Evolutionary conservation across 2,113 vertebrate species (phyloP).

Genomic region (Xiphophorus hellerii): DNA sequence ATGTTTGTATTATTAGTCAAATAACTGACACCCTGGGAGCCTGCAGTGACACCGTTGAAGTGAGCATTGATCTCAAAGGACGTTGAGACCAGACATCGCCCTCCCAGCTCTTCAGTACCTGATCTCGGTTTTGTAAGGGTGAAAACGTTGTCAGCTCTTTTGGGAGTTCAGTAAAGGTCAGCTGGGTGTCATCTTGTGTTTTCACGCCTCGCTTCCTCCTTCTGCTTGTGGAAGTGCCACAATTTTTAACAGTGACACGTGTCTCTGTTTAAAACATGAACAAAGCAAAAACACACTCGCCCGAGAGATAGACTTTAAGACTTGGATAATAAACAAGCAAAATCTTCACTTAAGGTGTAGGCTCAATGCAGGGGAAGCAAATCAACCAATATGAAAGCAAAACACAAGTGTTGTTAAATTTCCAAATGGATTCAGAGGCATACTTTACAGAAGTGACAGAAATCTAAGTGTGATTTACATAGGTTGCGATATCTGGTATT

Average conservation of each 20-base stretch:
- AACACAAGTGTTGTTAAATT: too few species aligned
- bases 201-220: conserved; percentile 74
- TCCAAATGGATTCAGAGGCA: too few species aligned
- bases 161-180: conserved; percentile 68
- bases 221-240: conserved; percentile 53
- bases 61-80: conserved; percentile 10
- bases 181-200: conserved; percentile 62
- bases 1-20: conserved; percentile 13
- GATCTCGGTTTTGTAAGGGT: conserved; percentile 35
- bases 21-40: neutral
- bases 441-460: too few species aligned
- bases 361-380: neutral
- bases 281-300: conserved; percentile 21
- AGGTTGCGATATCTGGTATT: too few species aligned
- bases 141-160: conserved; percentile 53
- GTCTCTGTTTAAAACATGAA: conserved; percentile 50
- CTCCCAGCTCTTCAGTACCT: conserved; percentile 21
- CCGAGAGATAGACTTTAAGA: conserved; percentile 19
- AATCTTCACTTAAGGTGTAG: neutral
- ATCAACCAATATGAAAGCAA: neutral
- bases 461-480: too few species aligned
- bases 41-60: neutral
- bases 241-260: conserved; percentile 60
- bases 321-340: conserved; percentile 1
- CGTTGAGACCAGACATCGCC: conserved; percentile 50